Conservation (phyloP, 2,113 vertebrate species). For the Centropus unirufus region DNA sequence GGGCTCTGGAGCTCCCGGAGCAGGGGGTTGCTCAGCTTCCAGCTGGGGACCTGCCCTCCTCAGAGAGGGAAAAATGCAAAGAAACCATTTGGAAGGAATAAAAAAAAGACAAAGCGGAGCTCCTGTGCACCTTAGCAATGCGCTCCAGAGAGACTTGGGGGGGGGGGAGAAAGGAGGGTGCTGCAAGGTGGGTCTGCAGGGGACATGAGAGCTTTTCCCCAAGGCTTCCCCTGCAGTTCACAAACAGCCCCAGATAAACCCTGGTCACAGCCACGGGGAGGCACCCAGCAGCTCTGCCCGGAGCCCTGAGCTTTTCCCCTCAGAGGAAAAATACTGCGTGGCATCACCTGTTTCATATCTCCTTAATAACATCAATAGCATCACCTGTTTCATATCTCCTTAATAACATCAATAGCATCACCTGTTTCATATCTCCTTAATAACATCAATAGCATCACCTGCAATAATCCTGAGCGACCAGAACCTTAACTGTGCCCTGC, state of each 20-base stretch:
- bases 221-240: neutral
- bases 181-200: neutral
- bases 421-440: neutral
- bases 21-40: neutral
- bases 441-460: neutral
- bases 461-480: neutral
- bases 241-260: neutral
- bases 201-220: neutral
- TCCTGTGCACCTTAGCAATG: neutral
- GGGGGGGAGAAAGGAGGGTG: neutral
- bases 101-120: neutral
- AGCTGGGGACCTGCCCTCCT: neutral
- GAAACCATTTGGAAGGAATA: neutral
- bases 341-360: neutral
- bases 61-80: neutral
- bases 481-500: neutral
- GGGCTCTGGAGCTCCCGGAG: neutral
- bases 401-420: neutral
- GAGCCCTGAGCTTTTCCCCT: neutral
- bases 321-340: neutral
- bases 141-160: neutral
- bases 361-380: neutral
- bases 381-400: neutral
- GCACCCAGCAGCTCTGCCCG: neutral
- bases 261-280: conserved; percentile 12